Evolutionary conservation across 2,888 invertebrate genomes (phyloP), one percentile per base, ranked within the genome.

Genomic region (Diplazon laetatorius): DNA sequence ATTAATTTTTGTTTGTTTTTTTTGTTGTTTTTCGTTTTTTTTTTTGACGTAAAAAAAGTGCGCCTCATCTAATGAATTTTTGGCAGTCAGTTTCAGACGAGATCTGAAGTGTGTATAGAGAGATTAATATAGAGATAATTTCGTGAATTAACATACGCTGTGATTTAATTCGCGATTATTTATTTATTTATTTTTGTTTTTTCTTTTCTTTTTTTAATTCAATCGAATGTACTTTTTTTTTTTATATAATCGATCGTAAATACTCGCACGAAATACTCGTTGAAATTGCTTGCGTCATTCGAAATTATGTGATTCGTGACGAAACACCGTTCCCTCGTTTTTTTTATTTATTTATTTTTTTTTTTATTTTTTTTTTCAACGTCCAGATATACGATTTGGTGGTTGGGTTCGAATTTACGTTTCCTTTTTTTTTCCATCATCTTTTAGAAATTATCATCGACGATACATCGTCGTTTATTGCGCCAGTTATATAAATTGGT

Each of bases 71-170:
- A 82, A 79, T 83, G 82, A 82, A 71, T 81, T 82, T 83, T 84
- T 84, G 85, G 85, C 84, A 85, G 85, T 85, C 82, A 80, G 71
- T 82, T 83, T 83, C 80, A 82, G 80, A 84, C 69, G 80, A 82
- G 80, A 81, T 84, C 80, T 76, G 79, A 82, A 78, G 80, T 80
- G 78, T 81, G 55, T 55, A 71, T 55, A 72, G 65, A 78, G 12
- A 71, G 48, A 66, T 42, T 66, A 71, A 60, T 68, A 52, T 62
- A 59, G 30, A 50, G 20, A 57, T 69, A 52, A 22, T 52, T 55
- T 57, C 37, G 63, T 70, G 60, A 39, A 57, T 57, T 55, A 69
- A 62, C 46, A 16, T 71, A 66, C 66, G 66, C 69, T 66, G 72
- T 62, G 62, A 76, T 80, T 59, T 55, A 63, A 73, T 39, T 30